Base-by-base conservation (phyloP, 2,888 invertebrate genomes). In the Copidosoma aretas region DNA sequence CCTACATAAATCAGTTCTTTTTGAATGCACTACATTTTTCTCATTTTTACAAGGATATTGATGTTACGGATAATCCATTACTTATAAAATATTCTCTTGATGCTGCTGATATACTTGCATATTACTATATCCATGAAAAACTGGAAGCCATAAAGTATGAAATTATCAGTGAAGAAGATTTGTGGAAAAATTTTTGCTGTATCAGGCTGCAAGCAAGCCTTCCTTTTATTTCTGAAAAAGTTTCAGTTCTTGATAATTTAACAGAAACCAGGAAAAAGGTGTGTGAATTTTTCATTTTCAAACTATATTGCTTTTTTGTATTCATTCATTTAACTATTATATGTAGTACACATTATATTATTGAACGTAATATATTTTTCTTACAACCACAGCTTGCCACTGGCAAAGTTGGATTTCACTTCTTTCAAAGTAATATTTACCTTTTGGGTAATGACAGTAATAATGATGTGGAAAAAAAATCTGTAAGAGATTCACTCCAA, bases 61-160 rank as follows among this genome's bases (percentile, higher is more conserved):
- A 92, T 80, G 91, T 93, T 76, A 93, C 93, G 61, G 93, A 93
- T 78, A 93, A 92, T 84, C 93, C 93, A 3, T 85, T 93, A 67
- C 86, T 92, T 62, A 84, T 93, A 53, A 86, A 86, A 67, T 86
- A 87, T 75, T 85, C 85, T 22, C 82, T 88, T 71, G 86, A 88
- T 19, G 84, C 87, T n/a, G 83, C 85, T 22, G 87, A 88, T 17
- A 83, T 92, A 75, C 87, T 88, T 77, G 88, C 91, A 15, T 89
- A 89, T 73, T 89, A 91, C 79, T 86, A 91, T 73, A 88, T 91
- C 51, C 91, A 92, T 83, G 90, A 91, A 71, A 90, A 90, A 78
- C 85, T 93, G 71, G 90, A 91, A 78, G 86, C 88, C 73, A 88
- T 89, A 0, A 86, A 87, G 53, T 89, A 89, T 82, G 90, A 90